Percentiles rank a stretch among this genome's conserved stretches.
Conservation (phyloP, 2,888 invertebrate genomes). For the Phragmatobia fuliginosa region DNA sequence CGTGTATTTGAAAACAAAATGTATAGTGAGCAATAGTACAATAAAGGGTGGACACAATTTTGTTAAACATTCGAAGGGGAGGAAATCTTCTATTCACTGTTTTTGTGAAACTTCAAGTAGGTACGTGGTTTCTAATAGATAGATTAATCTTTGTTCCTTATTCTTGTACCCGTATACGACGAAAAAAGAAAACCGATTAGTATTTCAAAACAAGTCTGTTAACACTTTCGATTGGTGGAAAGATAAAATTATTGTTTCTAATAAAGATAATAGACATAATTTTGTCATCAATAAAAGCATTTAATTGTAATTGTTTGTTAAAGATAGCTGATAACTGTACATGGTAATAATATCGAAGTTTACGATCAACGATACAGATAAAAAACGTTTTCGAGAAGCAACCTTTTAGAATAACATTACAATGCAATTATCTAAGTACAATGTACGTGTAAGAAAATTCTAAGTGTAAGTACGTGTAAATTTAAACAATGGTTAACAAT, state of each 20-base stretch:
- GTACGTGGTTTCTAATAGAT: not conserved
- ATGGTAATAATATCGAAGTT: slow-evolving; percentile 37
- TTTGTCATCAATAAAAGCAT: slow-evolving; percentile 21
- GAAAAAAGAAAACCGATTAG: not conserved
- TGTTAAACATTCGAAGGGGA: too few species aligned
- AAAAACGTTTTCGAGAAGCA: slow-evolving; percentile 16
- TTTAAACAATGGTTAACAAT: not conserved
- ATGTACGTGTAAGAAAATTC: not conserved
- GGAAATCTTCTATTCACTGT: too few species aligned
- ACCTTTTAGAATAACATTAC: slow-evolving; percentile 8
- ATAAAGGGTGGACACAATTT: too few species aligned
- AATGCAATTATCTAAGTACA: not conserved
- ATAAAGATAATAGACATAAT: slow-evolving; percentile 6
- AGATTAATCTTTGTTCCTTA: not conserved
- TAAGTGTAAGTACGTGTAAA: too few species aligned
- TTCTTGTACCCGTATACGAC: not conserved
- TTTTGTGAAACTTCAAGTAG: too few species aligned
- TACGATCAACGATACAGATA: slow-evolving; percentile 38
- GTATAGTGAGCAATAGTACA: too few species aligned
- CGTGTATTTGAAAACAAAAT: too few species aligned
- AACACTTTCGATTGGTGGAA: slow-evolving; percentile 2
- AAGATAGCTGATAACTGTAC: slow-evolving; percentile 30
- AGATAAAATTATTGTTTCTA: slow-evolving; percentile 1
- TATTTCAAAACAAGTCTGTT: not conserved
- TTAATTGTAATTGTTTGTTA: slow-evolving; percentile 45